phyloP scores from a whole-genome alignment of 2,888 invertebrate genomes.

The Diaprepes abbreviatus region DNA sequence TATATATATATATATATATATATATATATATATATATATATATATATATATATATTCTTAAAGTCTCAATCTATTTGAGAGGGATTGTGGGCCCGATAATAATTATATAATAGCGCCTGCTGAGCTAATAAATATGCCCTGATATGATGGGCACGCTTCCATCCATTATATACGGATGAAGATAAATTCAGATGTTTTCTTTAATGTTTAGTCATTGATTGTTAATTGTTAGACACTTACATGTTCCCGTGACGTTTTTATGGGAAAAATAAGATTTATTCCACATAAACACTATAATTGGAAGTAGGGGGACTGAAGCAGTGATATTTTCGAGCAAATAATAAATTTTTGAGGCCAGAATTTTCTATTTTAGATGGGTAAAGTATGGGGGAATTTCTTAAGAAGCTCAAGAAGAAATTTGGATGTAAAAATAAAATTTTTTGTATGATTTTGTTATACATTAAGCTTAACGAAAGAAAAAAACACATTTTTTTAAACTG shows the following conservation, averaged over 20 bases:
- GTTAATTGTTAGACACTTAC: conserved; percentile 11
- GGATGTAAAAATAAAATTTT: too few relatives aligned
- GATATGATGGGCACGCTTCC: conserved; percentile 11
- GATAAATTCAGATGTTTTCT: conserved; percentile 27
- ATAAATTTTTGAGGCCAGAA: too few relatives aligned
- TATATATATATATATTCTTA: too few relatives aligned
- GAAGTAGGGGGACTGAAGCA: not conserved
- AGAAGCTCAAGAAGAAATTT: too few relatives aligned
- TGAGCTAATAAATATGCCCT: conserved; percentile 13
- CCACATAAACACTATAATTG: not conserved
- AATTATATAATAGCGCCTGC: not conserved
- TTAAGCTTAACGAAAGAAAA: too few relatives aligned
- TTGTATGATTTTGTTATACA: too few relatives aligned
- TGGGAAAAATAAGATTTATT: conserved; percentile 32
- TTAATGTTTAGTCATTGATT: conserved; percentile 1
- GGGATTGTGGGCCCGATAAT: not conserved
- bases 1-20: too few relatives aligned
- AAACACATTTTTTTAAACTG: too few relatives aligned
- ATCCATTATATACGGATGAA: conserved; percentile 18
- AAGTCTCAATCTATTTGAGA: not conserved
- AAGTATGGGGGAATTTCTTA: too few relatives aligned
- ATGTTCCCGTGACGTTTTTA: conserved; percentile 31
- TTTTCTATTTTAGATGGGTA: too few relatives aligned
- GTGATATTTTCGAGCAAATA: too few relatives aligned
- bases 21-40: too few relatives aligned